Evolutionary conservation across 2,888 invertebrate genomes (phyloP), one percentile per base, ranked within the genome.

Genomic region (Acrocyrtus sp.): DNA sequence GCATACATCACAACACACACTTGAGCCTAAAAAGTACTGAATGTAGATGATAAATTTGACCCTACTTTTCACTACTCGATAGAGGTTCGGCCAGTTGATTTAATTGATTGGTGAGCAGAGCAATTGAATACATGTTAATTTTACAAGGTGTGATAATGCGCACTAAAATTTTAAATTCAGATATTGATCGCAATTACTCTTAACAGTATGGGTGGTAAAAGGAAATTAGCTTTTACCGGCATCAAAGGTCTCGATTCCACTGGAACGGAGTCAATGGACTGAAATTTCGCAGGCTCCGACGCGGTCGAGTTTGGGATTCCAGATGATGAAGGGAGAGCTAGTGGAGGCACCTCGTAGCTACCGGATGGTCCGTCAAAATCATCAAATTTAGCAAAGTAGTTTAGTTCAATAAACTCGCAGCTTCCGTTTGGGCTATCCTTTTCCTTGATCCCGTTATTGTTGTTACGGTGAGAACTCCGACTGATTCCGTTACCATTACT

Each of bases 221-320:
- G n/a, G n/a, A n/a, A n/a, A n/a, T n/a, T 43, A 43, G n/a, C n/a
- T n/a, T 70, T 76, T 61, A 78, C 78, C 68, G 78, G 76, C 43
- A 73, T 67, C 47, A 78, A 50, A 41, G 74, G 72, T 45, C 76
- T 47, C 0, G 78, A 75, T 54, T 74, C 78, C 21, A 75, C 21
- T 21, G 78, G 76, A 34, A 78, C 78, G 54, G 68, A 57, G 51
- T 76, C 76, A 50, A 74, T 65, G 34, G 72, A 60, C 41, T 76
- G 76, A 53, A 70, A 76, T 57, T 72, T 76, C 47, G 39, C 57
- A 24, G 73, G 76, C 51, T 76, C 73, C 3, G 76, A 62, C 8
- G 53, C 29, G 39, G 56, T 43, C 8, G 39, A 22, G 41, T 67
- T 50, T 22, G 39, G 41, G 21, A 45, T 6, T 53, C 29, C n/a